phyloP scores from a whole-genome alignment of 2,113 vertebrate species.

The Caracal caracal region DNA sequence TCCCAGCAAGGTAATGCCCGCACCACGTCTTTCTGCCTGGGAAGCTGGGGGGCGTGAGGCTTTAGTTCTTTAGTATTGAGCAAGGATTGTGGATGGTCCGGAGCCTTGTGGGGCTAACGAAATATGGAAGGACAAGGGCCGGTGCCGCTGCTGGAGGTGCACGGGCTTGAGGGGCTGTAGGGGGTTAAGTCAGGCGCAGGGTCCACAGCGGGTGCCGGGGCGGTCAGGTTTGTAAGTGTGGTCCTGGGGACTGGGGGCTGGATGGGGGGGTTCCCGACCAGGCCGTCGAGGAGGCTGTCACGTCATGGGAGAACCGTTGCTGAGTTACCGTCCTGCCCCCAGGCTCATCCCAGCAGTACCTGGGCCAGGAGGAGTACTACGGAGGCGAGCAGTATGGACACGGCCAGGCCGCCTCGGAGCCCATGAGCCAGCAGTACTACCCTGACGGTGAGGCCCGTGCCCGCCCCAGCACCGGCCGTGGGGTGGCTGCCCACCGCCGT shows the following conservation, averaged over 20 bases:
- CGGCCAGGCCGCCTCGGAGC: conserved; percentile 92
- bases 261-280: not conserved
- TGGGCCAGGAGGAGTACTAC: conserved; percentile 98
- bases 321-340: conserved; percentile 45
- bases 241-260: not conserved
- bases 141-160: rapidly evolving
- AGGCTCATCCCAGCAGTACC: conserved; percentile 96
- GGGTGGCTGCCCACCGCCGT: no score
- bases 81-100: rapidly evolving
- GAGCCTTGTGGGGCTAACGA: not conserved
- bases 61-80: rapidly evolving
- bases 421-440: conserved; percentile 96
- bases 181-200: rapidly evolving
- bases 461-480: rapidly evolving
- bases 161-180: rapidly evolving
- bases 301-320: not conserved
- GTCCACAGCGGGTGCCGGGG: not conserved
- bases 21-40: rapidly evolving
- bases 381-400: conserved; percentile 95
- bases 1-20: conserved; percentile 93
- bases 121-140: rapidly evolving
- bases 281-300: rapidly evolving
- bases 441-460: conserved; percentile 91
- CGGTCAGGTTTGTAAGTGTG: not conserved
- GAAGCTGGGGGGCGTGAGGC: not conserved